phyloP scores from a whole-genome alignment of 2,797 vertebrate species.

The Gymnothorax javanicus region DNA sequence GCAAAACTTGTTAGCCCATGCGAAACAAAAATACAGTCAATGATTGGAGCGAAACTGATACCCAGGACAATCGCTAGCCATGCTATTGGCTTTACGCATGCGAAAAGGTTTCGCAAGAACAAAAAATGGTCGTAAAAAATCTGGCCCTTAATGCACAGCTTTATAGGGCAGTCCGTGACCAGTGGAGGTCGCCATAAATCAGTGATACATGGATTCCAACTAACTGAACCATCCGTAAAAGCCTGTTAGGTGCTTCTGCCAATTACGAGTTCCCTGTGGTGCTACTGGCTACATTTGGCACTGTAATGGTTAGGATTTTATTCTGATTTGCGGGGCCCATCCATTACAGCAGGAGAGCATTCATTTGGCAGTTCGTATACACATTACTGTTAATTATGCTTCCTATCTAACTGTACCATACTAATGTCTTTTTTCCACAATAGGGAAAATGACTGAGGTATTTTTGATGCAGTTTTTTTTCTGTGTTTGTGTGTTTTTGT shows the following conservation, averaged over 20 bases:
- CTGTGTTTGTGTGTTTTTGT: background rate
- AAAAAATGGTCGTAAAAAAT: too few relatives aligned
- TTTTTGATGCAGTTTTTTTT: background rate
- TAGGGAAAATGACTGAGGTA: constrained; percentile 5
- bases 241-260: background rate
- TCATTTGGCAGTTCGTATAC: background rate
- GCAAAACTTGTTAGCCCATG: too few relatives aligned
- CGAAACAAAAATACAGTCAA: too few relatives aligned
- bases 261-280: background rate
- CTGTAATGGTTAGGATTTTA: background rate
- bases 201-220: background rate
- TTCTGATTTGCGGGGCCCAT: background rate
- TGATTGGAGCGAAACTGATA: too few relatives aligned
- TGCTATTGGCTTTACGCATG: too few relatives aligned
- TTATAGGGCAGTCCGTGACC: background rate
- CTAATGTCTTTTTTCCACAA: background rate
- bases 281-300: background rate
- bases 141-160: background rate
- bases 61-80: too few relatives aligned
- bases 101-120: too few relatives aligned
- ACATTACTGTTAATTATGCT: background rate
- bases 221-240: background rate
- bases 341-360: background rate
- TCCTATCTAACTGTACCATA: background rate
- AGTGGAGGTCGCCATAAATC: background rate